Evolutionary conservation across 2,797 vertebrate species (phyloP).

Genomic region (Trachops cirrhosus): DNA sequence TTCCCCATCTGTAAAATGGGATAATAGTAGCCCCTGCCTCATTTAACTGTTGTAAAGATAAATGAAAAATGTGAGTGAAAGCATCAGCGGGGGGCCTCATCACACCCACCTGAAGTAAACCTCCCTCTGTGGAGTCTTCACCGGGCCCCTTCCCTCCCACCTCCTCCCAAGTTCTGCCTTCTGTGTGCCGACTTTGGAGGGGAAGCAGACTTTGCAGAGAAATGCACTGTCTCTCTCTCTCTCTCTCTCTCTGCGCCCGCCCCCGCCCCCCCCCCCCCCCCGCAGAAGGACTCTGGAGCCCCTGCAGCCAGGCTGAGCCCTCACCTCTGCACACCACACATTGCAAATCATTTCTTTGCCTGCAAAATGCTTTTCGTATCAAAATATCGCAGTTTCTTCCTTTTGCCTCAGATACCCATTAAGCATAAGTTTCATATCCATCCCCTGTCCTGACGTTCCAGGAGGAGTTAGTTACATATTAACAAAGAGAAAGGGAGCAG

Average conservation of each 20-base stretch:
- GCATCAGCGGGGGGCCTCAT: not conserved
- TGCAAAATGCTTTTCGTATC: not conserved
- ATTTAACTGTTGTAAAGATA: not conserved
- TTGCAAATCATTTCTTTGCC: not conserved
- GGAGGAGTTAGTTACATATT: too few species aligned
- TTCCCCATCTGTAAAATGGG: not conserved
- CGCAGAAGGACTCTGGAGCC: not conserved
- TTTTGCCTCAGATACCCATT: not conserved
- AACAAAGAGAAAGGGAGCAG: too few species aligned
- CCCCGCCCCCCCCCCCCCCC: not conserved
- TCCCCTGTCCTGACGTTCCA: not conserved
- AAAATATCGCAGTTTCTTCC: not conserved
- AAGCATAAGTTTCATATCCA: not conserved
- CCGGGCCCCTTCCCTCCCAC: accelerated
- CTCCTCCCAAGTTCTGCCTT: not conserved
- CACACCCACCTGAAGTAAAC: not conserved
- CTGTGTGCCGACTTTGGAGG: too few species aligned
- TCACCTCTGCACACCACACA: not conserved
- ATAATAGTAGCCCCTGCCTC: not conserved
- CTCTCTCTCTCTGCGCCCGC: not conserved
- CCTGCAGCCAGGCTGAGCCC: not conserved
- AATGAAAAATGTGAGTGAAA: not conserved
- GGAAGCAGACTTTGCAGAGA: not conserved
- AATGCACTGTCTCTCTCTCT: not conserved
- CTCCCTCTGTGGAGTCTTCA: not conserved